phyloP scores from a whole-genome alignment of 2,113 vertebrate genomes.

The Pogonocichla stellata region DNA sequence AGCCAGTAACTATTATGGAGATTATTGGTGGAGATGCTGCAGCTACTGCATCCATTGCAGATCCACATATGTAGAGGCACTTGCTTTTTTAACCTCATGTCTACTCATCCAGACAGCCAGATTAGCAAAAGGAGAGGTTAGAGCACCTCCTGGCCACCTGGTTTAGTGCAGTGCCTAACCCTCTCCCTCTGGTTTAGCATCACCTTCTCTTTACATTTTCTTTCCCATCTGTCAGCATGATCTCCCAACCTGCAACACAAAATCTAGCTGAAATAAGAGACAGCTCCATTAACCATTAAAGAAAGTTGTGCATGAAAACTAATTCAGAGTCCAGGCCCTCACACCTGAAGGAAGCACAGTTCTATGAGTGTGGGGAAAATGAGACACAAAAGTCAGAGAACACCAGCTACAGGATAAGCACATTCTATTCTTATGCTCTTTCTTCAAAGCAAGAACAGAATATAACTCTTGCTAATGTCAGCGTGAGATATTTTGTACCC shows the following conservation, averaged over 20 bases:
- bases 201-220: not conserved
- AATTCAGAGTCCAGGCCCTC: not conserved
- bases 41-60: not conserved
- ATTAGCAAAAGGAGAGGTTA: not conserved
- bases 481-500: not conserved
- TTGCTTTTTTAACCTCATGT: not conserved
- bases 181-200: not conserved
- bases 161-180: not conserved
- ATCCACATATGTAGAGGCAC: fast-evolving
- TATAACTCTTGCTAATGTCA: not conserved
- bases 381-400: not conserved
- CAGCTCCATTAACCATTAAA: not conserved
- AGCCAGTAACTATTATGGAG: not conserved
- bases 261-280: not conserved
- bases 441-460: not conserved
- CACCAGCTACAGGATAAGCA: not conserved
- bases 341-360: not conserved
- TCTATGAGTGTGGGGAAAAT: not conserved
- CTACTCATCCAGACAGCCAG: not conserved
- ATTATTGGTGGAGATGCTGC: not conserved
- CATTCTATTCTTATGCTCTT: not conserved
- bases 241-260: not conserved
- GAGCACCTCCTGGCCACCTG: not conserved
- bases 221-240: not conserved
- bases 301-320: not conserved